A percentile compares a stretch with the other conserved stretches of the same genome.
phyloP scores from a whole-genome alignment of 2,888 invertebrate species.

The Elaeidobius kamerunicus region DNA sequence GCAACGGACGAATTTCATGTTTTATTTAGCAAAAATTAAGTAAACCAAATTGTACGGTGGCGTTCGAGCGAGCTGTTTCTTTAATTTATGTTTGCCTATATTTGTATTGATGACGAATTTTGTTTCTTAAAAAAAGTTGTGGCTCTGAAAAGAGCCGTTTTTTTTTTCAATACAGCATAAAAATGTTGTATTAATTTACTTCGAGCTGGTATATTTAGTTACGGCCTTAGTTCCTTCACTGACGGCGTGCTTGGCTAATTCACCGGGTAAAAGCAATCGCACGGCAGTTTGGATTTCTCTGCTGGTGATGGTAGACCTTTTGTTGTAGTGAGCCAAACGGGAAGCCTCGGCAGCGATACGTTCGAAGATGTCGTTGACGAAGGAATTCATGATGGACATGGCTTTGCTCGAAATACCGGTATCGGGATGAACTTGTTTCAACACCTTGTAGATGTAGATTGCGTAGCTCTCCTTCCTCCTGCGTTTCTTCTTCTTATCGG shows the following conservation, averaged over 20 bases:
- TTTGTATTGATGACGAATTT: too few relatives aligned
- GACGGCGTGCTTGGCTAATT: conserved; percentile 69
- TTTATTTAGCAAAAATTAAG: too few relatives aligned
- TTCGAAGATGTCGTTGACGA: conserved; percentile 72
- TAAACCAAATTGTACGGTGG: too few relatives aligned
- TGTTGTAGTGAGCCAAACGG: conserved; percentile 60
- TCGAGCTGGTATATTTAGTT: conserved; percentile 41
- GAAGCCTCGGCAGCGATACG: conserved; percentile 66
- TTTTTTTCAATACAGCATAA: too few relatives aligned
- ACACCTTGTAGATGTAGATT: conserved; percentile 61
- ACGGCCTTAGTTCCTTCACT: conserved; percentile 64
- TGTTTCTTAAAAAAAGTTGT: too few relatives aligned
- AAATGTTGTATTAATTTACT: too few relatives aligned
- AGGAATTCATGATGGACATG: conserved; percentile 73
- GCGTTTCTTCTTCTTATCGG: conserved; percentile 58
- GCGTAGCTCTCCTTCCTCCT: conserved; percentile 60
- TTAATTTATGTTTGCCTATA: too few relatives aligned
- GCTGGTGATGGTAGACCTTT: conserved; percentile 63
- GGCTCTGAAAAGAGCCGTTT: too few relatives aligned
- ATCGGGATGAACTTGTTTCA: conserved; percentile 61
- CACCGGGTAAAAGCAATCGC: conserved; percentile 65
- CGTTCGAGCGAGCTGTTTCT: too few relatives aligned
- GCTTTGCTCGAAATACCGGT: conserved; percentile 67
- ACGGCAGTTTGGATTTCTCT: conserved; percentile 70
- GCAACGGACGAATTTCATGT: too few relatives aligned